A percentile compares a stretch with the other conserved stretches of the same genome.
phyloP scores from a whole-genome alignment of 2,113 vertebrate genomes.

The Centropristis striata region DNA sequence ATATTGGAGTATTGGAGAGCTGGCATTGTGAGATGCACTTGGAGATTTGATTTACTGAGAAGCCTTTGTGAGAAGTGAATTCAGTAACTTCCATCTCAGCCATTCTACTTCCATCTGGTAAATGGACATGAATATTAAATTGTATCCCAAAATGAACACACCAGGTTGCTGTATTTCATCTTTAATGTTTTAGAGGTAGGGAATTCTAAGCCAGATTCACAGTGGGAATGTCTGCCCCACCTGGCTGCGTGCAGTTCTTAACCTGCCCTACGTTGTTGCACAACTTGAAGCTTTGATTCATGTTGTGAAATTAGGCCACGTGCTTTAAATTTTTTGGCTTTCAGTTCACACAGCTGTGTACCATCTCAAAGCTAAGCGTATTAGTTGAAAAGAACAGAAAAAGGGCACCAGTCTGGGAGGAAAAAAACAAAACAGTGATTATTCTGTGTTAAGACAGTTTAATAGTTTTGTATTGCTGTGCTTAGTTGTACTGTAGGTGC shows the following conservation, averaged over 20 bases:
- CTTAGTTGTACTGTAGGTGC: background rate
- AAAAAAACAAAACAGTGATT: background rate
- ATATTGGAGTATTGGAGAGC: background rate
- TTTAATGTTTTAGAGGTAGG: background rate
- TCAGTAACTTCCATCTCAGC: background rate
- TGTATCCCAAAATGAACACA: background rate
- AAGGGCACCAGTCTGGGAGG: background rate
- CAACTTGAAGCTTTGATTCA: slow-evolving; percentile 15
- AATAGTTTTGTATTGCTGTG: slow-evolving; percentile 1
- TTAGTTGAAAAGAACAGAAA: background rate
- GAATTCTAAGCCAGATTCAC: background rate
- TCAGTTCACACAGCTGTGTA: background rate
- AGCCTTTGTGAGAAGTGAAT: background rate
- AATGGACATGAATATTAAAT: background rate
- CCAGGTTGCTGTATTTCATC: background rate
- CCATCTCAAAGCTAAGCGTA: background rate
- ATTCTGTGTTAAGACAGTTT: background rate
- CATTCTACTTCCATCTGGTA: background rate
- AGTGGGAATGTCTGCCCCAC: slow-evolving; percentile 7
- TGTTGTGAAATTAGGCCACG: slow-evolving; percentile 11
- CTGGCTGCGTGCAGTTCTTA: slow-evolving; percentile 39
- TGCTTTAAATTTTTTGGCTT: background rate
- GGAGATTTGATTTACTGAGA: background rate
- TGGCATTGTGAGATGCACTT: background rate
- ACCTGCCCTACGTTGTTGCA: slow-evolving; percentile 43